Percentiles rank a stretch among this genome's conserved stretches.
phyloP scores from a whole-genome alignment of 37 sponge, comb jelly and placozoan genomes.

The Bolinopsis microptera region DNA sequence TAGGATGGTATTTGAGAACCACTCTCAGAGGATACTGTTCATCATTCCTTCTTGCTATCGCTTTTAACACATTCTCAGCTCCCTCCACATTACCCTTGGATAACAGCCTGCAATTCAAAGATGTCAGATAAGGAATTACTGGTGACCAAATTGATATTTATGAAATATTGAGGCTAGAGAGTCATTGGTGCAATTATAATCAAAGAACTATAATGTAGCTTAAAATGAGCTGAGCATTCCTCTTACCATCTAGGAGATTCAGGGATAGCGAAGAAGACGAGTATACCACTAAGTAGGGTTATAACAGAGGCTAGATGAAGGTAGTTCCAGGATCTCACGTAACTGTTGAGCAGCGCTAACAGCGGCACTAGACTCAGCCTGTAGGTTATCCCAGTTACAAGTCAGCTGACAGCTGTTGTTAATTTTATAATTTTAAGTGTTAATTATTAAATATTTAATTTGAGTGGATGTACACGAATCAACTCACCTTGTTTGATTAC shows the following conservation, averaged over 20 bases:
- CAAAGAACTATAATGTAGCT: no score
- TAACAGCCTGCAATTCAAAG: neutral
- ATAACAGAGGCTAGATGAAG: neutral
- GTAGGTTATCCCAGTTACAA: neutral
- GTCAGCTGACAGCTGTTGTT: neutral
- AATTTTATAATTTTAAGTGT: no score
- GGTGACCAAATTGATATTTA: no score
- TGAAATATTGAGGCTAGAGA: no score
- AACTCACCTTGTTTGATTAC: no score
- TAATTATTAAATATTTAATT: no score
- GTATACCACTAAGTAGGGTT: neutral
- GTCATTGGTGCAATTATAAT: no score
- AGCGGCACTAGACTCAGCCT: neutral
- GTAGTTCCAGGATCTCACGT: conserved; percentile 12
- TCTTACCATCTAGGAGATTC: conserved; percentile 25
- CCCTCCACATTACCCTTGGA: neutral
- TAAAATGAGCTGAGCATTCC: neutral
- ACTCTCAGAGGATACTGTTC: neutral
- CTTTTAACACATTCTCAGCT: neutral
- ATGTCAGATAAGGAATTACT: neutral
- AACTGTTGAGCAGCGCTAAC: neutral
- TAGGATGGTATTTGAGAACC: neutral
- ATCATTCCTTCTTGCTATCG: neutral
- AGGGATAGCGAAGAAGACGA: neutral
- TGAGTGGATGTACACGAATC: no score